Conservation (phyloP, 2,113 vertebrate species). For the Speoplatyrhinus poulsoni region DNA sequence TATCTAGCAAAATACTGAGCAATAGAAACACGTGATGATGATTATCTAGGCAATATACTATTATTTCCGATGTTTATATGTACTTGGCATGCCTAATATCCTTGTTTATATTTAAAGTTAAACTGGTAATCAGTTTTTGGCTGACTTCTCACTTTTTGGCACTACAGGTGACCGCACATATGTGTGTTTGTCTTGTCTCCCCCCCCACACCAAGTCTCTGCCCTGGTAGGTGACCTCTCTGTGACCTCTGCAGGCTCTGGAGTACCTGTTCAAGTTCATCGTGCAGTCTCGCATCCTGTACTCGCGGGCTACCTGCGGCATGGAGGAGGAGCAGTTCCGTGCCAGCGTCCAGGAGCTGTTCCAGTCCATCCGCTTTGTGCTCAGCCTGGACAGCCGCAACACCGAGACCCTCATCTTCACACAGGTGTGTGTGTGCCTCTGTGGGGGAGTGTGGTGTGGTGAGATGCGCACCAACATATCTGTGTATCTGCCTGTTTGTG, state of each 20-base stretch:
- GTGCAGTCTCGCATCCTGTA: slow-evolving; percentile 95
- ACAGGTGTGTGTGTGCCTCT: slow-evolving; percentile 79
- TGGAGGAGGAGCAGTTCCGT: slow-evolving; percentile 97
- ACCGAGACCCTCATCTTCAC: slow-evolving; percentile 96
- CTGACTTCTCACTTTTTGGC: too few species aligned
- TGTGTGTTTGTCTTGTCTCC: too few species aligned
- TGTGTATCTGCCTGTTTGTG: not conserved
- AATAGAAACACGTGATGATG: too few species aligned
- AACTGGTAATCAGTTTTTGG: too few species aligned
- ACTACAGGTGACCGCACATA: too few species aligned
- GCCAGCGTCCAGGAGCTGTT: slow-evolving; percentile 95
- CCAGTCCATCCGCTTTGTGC: slow-evolving; percentile 95
- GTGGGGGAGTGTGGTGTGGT: not conserved
- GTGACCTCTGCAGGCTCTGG: slow-evolving; percentile 82
- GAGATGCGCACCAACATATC: too few species aligned
- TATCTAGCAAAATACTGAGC: too few species aligned
- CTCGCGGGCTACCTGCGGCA: slow-evolving; percentile 93
- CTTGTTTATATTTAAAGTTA: too few species aligned
- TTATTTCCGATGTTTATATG: too few species aligned
- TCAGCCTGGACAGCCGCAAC: slow-evolving; percentile 94
- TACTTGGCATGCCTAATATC: too few species aligned
- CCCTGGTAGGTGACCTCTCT: not conserved
- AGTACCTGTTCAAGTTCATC: slow-evolving; percentile 99
- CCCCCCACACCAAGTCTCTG: slow-evolving; percentile 1
- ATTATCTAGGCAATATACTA: too few species aligned